Evolutionary conservation across 2,888 invertebrate genomes (phyloP), one percentile per base, ranked within the genome.

Genomic region (Onchidella celtica): DNA sequence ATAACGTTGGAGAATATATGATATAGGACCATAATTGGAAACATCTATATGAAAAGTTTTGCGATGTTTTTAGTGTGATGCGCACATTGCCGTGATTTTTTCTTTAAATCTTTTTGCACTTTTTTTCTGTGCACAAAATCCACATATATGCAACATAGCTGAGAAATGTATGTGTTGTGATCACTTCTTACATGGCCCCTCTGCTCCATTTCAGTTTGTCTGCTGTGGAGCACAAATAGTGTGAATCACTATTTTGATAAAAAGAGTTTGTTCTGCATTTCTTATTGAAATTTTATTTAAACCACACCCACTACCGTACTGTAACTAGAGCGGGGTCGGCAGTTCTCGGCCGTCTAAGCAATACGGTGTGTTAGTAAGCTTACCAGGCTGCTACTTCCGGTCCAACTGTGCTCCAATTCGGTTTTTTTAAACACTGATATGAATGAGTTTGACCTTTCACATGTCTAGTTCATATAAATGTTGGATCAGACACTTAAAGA

Each of bases 101-200:
- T 27, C 11, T 27, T 65, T 9, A 9, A 29, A 24, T 3, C 32
- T 32, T 65, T 65, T 9, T 65, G 29, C 17, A 29, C 32, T 29
- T 11, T 4, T 29, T 24, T 65, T n/a, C n/a, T n/a, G 17, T 32
- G 65, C 29, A 11, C 11, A 27, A 24, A 17, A 17, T 27, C 17
- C 65, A 24, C 65, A 65, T 29, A 65, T 27, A 65, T 32, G 29
- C 65, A 29, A 32, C 65, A 65, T 27, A 65, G 65, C 27, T 65
- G 29, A 11, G 2, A 27, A 17, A 27, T 65, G 32, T 27, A 65
- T 17, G 65, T 29, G 27, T 65, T 29, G 29, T 65, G 65, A 27
- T 11, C 27, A 29, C 17, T 27, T 17, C 11, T 65, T 65, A 65
- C 2, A 65, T 65, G 65, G 29, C n/a, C n/a, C n/a, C n/a, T n/a